Conservation (phyloP, 2,113 vertebrate genomes). For the Sinocyclocheilus anshuiensis region DNA sequence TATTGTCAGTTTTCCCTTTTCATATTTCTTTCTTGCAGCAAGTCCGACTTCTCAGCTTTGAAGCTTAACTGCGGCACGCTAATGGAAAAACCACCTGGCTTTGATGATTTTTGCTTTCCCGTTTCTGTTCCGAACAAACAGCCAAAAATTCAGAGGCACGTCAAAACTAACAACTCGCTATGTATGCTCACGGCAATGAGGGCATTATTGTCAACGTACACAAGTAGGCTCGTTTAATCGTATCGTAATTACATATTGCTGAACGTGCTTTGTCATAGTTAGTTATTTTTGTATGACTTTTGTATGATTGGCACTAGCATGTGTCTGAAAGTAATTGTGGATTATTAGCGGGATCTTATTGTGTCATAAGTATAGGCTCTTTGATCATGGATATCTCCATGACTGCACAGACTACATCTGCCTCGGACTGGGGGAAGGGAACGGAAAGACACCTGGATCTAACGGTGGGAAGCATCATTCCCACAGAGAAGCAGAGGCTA, state of each 20-base stretch:
- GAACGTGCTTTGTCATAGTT: constrained; percentile 38
- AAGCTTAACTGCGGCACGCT: constrained; percentile 36
- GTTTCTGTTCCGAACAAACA: not conserved
- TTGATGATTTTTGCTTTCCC: constrained; percentile 39
- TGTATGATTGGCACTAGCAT: constrained; percentile 29
- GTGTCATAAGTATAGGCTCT: constrained; percentile 54
- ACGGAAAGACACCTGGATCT: constrained; percentile 12
- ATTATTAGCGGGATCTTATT: constrained; percentile 53
- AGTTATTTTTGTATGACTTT: constrained; percentile 40
- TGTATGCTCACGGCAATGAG: not conserved
- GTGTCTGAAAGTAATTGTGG: constrained; percentile 49
- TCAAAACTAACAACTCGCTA: constrained; percentile 39
- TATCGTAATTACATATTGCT: constrained; percentile 47
- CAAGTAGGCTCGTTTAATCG: not conserved
- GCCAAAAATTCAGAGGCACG: not conserved
- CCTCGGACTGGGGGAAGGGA: constrained; percentile 12
- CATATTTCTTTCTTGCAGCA: not conserved
- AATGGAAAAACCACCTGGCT: constrained; percentile 39
- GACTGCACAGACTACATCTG: constrained; percentile 38
- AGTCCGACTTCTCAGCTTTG: constrained; percentile 28
- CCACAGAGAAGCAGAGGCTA: constrained; percentile 23
- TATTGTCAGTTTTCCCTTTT: constrained; percentile 22
- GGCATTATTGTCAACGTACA: constrained; percentile 15
- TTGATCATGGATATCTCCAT: constrained; percentile 44
- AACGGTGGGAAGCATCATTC: constrained; percentile 1